Conservation (phyloP, 2,113 vertebrate species). For the Argyrosomus japonicus region DNA sequence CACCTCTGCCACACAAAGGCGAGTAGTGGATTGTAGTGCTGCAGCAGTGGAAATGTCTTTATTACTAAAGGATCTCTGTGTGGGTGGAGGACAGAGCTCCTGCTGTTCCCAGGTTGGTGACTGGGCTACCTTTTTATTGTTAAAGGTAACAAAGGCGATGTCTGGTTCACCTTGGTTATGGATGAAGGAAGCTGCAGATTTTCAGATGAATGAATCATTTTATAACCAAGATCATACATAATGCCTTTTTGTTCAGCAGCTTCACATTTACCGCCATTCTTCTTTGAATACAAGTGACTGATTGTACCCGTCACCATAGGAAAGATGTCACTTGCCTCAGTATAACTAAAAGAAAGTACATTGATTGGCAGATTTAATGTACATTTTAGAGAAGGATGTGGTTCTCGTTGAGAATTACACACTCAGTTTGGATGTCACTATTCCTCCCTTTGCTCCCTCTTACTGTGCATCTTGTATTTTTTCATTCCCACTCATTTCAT, state of each 20-base stretch:
- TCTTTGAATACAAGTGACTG: not conserved
- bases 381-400: not conserved
- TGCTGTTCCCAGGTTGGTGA: conserved; percentile 40
- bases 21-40: conserved; percentile 13
- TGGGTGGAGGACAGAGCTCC: conserved; percentile 45
- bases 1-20: conserved; percentile 14
- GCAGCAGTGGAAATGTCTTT: conserved; percentile 46
- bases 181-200: not conserved
- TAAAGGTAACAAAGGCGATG: conserved; percentile 14
- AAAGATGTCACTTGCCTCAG: conserved; percentile 2
- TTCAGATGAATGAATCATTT: conserved; percentile 10
- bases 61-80: conserved; percentile 44
- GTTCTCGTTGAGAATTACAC: not conserved
- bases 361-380: not conserved
- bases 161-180: not conserved
- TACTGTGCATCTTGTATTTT: conserved; percentile 7
- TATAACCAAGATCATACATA: not conserved
- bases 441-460: not conserved
- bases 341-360: not conserved
- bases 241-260: not conserved
- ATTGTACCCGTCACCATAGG: not conserved
- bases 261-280: not conserved
- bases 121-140: conserved; percentile 39
- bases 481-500: not conserved
- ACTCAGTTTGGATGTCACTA: conserved; percentile 14